Percentiles rank a stretch among this genome's conserved stretches.
phyloP scores from a whole-genome alignment of 2,888 invertebrate genomes.

The Pristionchus entomophagus region DNA sequence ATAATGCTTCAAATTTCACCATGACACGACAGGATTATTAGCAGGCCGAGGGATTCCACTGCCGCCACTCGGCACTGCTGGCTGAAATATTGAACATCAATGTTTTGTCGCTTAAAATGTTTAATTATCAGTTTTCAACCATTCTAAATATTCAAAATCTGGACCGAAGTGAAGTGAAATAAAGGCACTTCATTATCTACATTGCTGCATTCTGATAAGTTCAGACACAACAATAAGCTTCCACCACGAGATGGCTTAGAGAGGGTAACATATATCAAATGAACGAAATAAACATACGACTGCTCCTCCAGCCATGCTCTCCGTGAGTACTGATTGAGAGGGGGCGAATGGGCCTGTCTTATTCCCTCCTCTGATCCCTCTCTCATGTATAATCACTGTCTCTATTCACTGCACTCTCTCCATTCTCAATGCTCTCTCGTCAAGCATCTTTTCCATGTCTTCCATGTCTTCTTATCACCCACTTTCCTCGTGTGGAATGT shows the following conservation, averaged over 20 bases:
- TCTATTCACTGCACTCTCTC: neutral
- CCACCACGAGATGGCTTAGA: too few relatives aligned
- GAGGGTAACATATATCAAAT: too few relatives aligned
- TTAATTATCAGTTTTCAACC: neutral
- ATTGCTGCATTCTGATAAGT: too few relatives aligned
- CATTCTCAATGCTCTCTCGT: neutral
- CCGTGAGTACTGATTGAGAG: neutral
- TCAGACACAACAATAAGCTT: too few relatives aligned
- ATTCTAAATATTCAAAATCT: neutral
- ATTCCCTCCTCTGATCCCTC: neutral
- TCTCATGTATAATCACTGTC: neutral
- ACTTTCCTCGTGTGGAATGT: neutral
- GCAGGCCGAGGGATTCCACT: constrained; percentile 5
- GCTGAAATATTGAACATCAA: neutral
- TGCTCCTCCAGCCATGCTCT: constrained; percentile 39
- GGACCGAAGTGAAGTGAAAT: too few relatives aligned
- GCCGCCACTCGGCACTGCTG: constrained; percentile 12
- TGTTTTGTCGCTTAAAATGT: too few relatives aligned
- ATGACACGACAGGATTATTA: constrained; percentile 2
- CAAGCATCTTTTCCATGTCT: neutral
- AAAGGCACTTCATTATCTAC: too few relatives aligned
- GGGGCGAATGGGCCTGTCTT: neutral
- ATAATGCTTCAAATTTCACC: neutral
- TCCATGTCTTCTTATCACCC: neutral
- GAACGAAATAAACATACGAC: constrained; percentile 2